Evolutionary conservation across 2,113 vertebrate genomes (phyloP).

Genomic region (Crypturellus undulatus): DNA sequence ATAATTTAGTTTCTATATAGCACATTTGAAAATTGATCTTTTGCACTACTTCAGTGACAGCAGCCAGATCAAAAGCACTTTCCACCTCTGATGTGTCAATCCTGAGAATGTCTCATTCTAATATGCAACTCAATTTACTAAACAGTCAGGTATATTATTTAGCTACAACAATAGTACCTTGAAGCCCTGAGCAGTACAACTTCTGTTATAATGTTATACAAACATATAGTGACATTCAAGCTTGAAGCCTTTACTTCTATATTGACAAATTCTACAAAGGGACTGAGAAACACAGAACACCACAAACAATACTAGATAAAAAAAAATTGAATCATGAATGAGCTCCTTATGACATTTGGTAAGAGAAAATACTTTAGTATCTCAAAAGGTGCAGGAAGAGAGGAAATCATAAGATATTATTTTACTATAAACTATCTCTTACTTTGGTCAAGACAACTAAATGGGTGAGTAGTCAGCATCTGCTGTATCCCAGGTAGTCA

Average conservation of each 20-base stretch:
- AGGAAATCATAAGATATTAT: background rate
- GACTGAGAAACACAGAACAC: background rate
- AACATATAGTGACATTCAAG: background rate
- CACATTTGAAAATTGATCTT: background rate
- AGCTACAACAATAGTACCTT: background rate
- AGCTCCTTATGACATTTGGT: background rate
- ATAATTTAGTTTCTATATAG: background rate
- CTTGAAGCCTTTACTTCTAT: background rate
- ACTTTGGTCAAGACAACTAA: background rate
- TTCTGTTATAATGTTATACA: background rate
- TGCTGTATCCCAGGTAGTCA: background rate
- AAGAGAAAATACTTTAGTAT: background rate
- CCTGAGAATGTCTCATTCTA: background rate
- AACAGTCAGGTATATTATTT: background rate
- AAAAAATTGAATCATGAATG: background rate
- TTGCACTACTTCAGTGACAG: background rate
- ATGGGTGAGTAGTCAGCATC: background rate
- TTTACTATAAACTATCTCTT: background rate
- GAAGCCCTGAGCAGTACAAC: background rate
- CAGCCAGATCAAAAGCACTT: constrained; percentile 4
- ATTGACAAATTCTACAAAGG: background rate
- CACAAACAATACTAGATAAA: background rate
- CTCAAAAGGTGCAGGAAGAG: background rate
- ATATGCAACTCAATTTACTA: background rate
- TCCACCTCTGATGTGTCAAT: background rate